Base-by-base conservation (phyloP, 2,113 vertebrate genomes). In the Pheucticus melanocephalus region DNA sequence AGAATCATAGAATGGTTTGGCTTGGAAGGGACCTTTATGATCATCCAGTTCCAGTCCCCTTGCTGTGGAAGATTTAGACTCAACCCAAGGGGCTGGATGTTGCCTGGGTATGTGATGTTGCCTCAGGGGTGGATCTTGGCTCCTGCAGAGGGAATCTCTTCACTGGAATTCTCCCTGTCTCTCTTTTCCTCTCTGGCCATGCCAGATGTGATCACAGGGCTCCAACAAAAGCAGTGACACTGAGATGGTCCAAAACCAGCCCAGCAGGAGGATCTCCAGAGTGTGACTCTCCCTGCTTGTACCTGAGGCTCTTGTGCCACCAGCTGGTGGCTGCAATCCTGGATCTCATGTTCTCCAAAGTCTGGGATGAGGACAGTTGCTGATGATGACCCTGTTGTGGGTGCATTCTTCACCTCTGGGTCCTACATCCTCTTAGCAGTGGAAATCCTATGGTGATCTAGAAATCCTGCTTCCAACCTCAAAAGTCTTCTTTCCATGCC, bases 181-280 rank as follows among this genome's bases (percentile, higher is more conserved):
- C 53, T 12, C 22, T 8, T 1, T 40, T 88, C 65, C 9, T 71
- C 28, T 82, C 51, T 51, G 65, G 22, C 51, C 45, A 24, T 15
- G 14, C n/a, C 35, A 19, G 12, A 12, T n/a, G 5, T 0, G 1
- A 33, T 72, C 54, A 23, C 0, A 0, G 21, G 37, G 21, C 1
- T 22, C 42, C 22, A 44, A 1, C n/a, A 82, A n/a, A 30, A 66
- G 17, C 70, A 40, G 7, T 45, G 82, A 9, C 42, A 37, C 70
- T 31, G 82, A 57, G 42, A 4, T 59, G 37, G 8, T 45, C 39
- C 35, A 47, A 59, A 59, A 82, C 39, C 70, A 92, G 42, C 50
- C 50, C 16, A 19, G 50, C 37, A 11, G 31, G 65, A 44, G 25
- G 16, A 3, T 66, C 51, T 78, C 40, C 8, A 10, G 4, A 15